Conservation (phyloP, 2,113 vertebrate genomes). For the Garra rufa region DNA sequence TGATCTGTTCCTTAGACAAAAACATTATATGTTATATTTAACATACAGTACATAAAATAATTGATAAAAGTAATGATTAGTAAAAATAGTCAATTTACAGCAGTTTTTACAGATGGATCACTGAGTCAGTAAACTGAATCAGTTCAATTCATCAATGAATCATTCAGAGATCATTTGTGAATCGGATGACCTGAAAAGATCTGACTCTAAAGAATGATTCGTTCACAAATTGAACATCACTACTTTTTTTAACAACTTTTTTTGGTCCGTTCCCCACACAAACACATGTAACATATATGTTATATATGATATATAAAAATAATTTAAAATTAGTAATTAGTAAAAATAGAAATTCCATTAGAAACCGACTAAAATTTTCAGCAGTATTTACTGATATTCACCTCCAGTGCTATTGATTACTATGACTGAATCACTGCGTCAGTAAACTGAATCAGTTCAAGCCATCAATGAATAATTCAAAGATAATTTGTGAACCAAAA, state of each 20-base stretch:
- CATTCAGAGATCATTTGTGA: background rate
- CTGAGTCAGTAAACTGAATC: background rate
- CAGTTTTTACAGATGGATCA: no score
- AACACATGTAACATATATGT: no score
- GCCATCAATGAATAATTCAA: background rate
- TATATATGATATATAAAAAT: background rate
- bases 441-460: background rate
- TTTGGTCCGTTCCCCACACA: background rate
- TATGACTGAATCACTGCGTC: no score
- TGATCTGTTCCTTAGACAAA: no score
- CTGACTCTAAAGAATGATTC: background rate
- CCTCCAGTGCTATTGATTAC: no score
- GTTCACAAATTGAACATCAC: background rate
- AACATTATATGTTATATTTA: no score
- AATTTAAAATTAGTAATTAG: background rate
- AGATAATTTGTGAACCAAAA: no score
- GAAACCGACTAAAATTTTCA: no score
- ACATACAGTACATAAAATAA: no score
- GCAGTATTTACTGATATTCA: no score
- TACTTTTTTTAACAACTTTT: background rate
- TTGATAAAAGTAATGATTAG: no score
- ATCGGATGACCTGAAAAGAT: background rate
- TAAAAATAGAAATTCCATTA: background rate
- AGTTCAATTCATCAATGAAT: background rate
- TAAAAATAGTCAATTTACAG: no score